Conservation (phyloP, 2,113 vertebrate genomes). For the Ramphastos sulfuratus region DNA sequence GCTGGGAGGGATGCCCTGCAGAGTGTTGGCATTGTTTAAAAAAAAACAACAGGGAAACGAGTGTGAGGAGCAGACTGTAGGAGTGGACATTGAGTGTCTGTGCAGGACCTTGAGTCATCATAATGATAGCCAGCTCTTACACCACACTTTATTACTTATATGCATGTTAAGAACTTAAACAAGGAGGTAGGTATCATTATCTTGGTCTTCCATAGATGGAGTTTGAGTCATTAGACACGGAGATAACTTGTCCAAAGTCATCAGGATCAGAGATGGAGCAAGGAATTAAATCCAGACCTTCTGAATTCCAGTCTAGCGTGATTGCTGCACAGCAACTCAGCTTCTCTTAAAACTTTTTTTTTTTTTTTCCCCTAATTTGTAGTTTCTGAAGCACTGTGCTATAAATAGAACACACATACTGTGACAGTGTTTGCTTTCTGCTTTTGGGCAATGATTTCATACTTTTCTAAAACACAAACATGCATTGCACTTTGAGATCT, state of each 20-base stretch:
- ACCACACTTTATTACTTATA: background rate
- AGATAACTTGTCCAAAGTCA: background rate
- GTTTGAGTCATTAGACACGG: background rate
- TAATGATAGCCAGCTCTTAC: background rate
- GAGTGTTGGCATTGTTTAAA: background rate
- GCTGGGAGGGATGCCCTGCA: accelerated
- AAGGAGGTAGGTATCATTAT: background rate
- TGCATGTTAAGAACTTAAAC: background rate
- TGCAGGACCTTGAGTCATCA: background rate
- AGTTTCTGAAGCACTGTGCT: background rate
- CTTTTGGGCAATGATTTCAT: constrained; percentile 19
- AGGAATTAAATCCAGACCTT: background rate
- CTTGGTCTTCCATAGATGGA: background rate
- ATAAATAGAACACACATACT: constrained; percentile 36
- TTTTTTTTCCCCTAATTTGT: constrained; percentile 26
- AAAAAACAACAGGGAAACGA: background rate
- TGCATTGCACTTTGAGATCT: background rate
- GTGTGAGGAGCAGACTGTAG: background rate
- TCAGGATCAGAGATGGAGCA: background rate
- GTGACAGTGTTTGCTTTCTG: constrained; percentile 35
- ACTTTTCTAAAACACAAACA: constrained; percentile 9
- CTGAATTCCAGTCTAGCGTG: constrained; percentile 1
- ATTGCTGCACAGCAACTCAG: constrained; percentile 53
- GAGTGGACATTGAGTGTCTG: background rate
- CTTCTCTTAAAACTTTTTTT: background rate